These are phyloP conservation scores for Aphodius sticticus DNA, from an alignment of 2,888 invertebrate species.

Conservation along the genomic window DNA sequence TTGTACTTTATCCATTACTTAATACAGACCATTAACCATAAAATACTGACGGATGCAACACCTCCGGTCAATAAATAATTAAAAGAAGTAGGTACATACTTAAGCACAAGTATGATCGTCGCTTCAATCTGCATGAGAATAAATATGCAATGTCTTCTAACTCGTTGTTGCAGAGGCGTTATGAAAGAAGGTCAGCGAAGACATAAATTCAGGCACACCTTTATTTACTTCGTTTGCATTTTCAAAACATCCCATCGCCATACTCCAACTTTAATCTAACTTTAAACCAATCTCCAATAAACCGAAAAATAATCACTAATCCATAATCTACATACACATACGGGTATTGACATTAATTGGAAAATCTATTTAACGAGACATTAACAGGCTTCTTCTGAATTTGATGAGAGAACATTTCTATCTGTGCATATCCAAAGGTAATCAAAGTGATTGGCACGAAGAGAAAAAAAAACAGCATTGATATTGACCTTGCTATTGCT, in stretches of 20 bases:
- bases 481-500: slow-evolving; percentile 22
- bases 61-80: no score
- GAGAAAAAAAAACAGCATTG: slow-evolving; percentile 16
- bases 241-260: background rate
- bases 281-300: background rate
- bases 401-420: background rate
- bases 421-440: background rate
- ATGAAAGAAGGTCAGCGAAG: slow-evolving; percentile 23
- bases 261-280: background rate
- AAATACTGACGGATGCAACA: no score
- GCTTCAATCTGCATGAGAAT: slow-evolving; percentile 14
- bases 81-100: no score
- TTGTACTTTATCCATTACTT: no score
- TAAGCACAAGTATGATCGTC: background rate
- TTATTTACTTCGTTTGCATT: slow-evolving; percentile 24
- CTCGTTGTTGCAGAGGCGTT: slow-evolving; percentile 21
- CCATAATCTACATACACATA: background rate
- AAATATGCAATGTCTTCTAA: slow-evolving; percentile 17
- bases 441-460: slow-evolving; percentile 12
- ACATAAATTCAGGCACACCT: slow-evolving; percentile 21
- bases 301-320: background rate
- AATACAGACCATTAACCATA: no score
- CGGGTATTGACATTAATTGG: background rate
- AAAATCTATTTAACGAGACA: background rate
- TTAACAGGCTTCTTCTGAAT: background rate